These are phyloP conservation scores for Holocentrus rufus DNA, from an alignment of 2,797 vertebrate genomes.

Conservation along the genomic window DNA sequence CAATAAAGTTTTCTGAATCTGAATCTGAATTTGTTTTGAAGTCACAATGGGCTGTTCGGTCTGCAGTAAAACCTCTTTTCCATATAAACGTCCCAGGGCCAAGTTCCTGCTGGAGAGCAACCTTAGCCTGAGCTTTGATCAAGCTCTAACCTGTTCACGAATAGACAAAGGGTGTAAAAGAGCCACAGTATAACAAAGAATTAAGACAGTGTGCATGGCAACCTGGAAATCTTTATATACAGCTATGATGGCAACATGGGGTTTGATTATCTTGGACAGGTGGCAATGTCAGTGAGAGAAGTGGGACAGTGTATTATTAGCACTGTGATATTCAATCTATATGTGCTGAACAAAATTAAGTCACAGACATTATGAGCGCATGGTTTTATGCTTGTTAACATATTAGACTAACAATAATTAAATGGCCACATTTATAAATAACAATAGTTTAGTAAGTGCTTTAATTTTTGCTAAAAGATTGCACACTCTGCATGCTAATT, in stretches of 20 bases:
- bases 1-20: no score
- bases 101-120: no score
- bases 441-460: not conserved
- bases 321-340: slow-evolving; percentile 1
- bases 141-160: no score
- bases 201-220: not conserved
- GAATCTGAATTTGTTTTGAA: no score
- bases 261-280: not conserved
- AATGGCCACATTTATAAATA: not conserved
- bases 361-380: not conserved
- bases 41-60: no score
- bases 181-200: no score
- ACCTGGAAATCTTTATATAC: no score
- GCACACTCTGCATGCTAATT: not conserved
- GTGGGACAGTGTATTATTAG: slow-evolving; percentile 10
- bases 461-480: not conserved
- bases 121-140: no score
- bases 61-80: no score
- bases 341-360: not conserved
- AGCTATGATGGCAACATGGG: not conserved
- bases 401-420: not conserved
- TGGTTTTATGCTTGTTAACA: not conserved
- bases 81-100: no score
- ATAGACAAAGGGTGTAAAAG: no score
- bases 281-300: slow-evolving; percentile 8